Evolutionary conservation across 2,888 invertebrate species (phyloP), one percentile per base, ranked within the genome.

Genomic region (Azorinus chamasolen): DNA sequence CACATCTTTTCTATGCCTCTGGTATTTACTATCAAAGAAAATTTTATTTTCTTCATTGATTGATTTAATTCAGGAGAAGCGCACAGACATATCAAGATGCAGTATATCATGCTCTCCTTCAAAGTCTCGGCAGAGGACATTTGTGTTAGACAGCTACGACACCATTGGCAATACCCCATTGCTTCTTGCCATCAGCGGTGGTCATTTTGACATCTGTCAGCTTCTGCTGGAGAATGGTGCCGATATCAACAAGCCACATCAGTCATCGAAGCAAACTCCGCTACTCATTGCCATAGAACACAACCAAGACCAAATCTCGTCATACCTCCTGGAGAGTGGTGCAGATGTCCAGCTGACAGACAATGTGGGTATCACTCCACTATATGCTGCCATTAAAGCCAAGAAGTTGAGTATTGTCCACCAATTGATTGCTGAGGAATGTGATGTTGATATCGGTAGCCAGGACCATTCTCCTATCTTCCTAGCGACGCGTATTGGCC

Each of bases 141-240:
- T 41, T 32, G 32, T 63, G 4, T 24, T 74, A 20, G 59, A 85
- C 54, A 41, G 48, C 10, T 75, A 74, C 53, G 84, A 87, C 68
- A 81, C 77, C 6, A 51, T 83, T 55, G 87, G 88, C 0, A 78
- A 84, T 53, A 88, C 89, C 16, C 81, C 86, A 5, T 71, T 89
- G 45, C 70, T 85, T 8, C 79, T 80, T 58, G 86, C 88, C 14
- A 83, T 86, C 0, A 55, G 71, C 18, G 61, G 76, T 5, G 98
- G 98, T 0, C 97, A 98, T 94, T 96, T 96, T 91, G 97, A 97
- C 86, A 97, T 97, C 85, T 98, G 98, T 59, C 95, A 96, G 92
- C 96, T 96, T 83, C 94, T 98, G 84, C 94, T 99, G 62, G 96
- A 96, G 89, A 95, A 96, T 92, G 97, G 97, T 83, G 98, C 98